These are phyloP conservation scores for Caenorhabditis macrosperma DNA, from an alignment of 2,888 invertebrate genomes.

Conservation along the genomic window DNA sequence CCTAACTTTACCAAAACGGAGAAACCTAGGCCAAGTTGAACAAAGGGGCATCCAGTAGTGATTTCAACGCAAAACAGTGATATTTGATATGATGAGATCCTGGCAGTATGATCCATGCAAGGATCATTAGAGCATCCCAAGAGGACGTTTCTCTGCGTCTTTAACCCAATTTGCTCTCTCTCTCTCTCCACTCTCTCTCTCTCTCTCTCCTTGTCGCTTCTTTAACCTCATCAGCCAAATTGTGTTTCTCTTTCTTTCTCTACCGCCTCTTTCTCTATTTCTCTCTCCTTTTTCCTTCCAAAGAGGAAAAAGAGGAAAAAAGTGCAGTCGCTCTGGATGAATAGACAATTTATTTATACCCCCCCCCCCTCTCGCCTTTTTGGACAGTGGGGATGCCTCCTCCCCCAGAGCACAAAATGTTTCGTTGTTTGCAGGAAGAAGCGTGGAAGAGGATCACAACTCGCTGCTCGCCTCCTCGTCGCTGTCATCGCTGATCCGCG, in stretches of 20 bases:
- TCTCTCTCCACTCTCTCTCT: slow-evolving; percentile 10
- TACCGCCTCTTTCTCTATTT: not conserved
- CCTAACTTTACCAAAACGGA: too few relatives aligned
- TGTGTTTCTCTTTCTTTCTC: slow-evolving; percentile 31
- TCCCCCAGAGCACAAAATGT: not conserved
- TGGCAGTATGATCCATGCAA: too few relatives aligned
- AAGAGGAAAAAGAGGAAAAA: slow-evolving; percentile 4
- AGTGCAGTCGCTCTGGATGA: slow-evolving; percentile 28
- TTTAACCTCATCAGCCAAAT: slow-evolving; percentile 43
- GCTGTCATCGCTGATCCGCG: slow-evolving; percentile 73
- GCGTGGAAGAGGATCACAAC: slow-evolving; percentile 60
- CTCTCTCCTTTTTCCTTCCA: slow-evolving; percentile 2
- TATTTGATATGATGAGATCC: too few relatives aligned
- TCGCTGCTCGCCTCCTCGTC: slow-evolving; percentile 61
- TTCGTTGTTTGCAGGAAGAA: slow-evolving; percentile 35
- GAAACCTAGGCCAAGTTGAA: too few relatives aligned
- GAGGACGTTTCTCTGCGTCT: too few relatives aligned
- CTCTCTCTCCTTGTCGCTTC: slow-evolving; percentile 5
- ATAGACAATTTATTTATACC: slow-evolving; percentile 39
- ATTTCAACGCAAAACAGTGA: too few relatives aligned
- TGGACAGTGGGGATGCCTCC: not conserved
- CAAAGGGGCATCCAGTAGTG: too few relatives aligned
- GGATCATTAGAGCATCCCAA: too few relatives aligned
- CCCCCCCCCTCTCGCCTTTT: slow-evolving; percentile 2
- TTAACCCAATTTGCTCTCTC: slow-evolving; percentile 4